A percentile compares a stretch with the other conserved stretches of the same genome.
Evolutionary conservation across 2,888 invertebrate genomes (phyloP).

Genomic region (Ochropleura plecta): DNA sequence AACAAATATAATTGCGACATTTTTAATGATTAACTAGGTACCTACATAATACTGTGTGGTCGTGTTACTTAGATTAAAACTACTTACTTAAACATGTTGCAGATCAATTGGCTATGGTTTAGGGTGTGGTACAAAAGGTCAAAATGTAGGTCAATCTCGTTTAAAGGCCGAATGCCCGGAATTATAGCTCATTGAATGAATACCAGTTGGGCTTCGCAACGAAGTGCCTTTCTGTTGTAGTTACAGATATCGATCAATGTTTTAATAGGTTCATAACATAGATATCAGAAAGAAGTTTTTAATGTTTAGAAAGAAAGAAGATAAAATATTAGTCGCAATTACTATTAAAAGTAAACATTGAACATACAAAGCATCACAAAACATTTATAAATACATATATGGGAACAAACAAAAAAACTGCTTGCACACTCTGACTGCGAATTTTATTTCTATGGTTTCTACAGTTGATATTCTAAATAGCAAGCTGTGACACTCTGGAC

Average conservation of each 20-base stretch:
- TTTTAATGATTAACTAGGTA: background rate
- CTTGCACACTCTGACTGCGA: too few species aligned
- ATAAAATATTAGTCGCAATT: too few species aligned
- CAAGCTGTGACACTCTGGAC: too few species aligned
- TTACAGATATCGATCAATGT: constrained; percentile 16
- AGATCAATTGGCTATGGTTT: constrained; percentile 48
- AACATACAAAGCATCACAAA: too few species aligned
- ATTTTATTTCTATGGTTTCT: too few species aligned
- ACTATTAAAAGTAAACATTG: too few species aligned
- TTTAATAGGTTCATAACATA: background rate
- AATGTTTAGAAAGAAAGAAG: too few species aligned
- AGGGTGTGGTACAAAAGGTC: constrained; percentile 77
- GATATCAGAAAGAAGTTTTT: too few species aligned
- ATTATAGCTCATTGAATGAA: constrained; percentile 61
- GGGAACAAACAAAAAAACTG: too few species aligned
- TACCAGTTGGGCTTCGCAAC: constrained; percentile 44
- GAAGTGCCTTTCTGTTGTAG: constrained; percentile 26
- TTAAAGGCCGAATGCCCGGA: constrained; percentile 71
- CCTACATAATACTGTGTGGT: constrained; percentile 24
- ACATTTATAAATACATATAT: too few species aligned
- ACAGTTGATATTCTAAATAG: too few species aligned
- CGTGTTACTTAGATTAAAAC: constrained; percentile 33
- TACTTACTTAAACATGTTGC: constrained; percentile 43
- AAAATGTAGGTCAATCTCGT: constrained; percentile 74
- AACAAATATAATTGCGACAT: constrained; percentile 6